Evolutionary conservation across 1,140 invertebrate genomes (phyloP), one percentile per base, ranked within the genome.

Genomic region (Trichogramma pretiosum): DNA sequence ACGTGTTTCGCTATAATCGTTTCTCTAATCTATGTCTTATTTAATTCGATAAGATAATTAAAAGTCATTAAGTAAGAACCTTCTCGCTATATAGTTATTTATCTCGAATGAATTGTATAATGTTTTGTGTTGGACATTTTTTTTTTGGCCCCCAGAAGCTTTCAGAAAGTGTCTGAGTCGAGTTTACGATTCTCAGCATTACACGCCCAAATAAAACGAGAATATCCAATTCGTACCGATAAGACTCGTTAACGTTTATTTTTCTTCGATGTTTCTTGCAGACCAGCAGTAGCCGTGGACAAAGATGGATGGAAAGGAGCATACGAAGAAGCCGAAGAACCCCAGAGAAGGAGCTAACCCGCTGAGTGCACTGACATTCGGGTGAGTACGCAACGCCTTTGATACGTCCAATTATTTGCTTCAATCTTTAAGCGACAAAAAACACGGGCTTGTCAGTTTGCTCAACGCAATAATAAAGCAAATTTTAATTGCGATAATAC

Each of bases 281-380:
- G 47, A 32, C 38, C 22, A 43, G 11, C 43, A 43, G 34, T 22
- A 14, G 46, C 39, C n/a, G 41, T 16, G 16, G 26, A 4, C 5
- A 39, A 51, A 44, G 28, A 78, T 78, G 75, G 75, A 77, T 54
- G 65, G 63, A 37, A 70, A 64, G 54, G 54, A 41, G 23, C 63
- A 71, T 40, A 39, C 52, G 17, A 62, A 73, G 40, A 73, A 67
- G 45, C 64, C 59, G 32, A 70, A 72, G 40, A 74, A 78, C 68
- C 76, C 76, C 3, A 58, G 77, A 50, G 70, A 73, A 52, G 64
- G 63, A 51, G 74, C 74, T 14, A 78, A 78, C 64, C 59, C 67
- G 52, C 46, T 79, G 17, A 78, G 76, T 53, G 63, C 59, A 35
- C 54, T 75, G 23, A 76, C 75, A 46, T 78, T 80, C 55, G 55